phyloP scores from a whole-genome alignment of 1,140 invertebrate genomes.

The Triops longicaudatus region DNA sequence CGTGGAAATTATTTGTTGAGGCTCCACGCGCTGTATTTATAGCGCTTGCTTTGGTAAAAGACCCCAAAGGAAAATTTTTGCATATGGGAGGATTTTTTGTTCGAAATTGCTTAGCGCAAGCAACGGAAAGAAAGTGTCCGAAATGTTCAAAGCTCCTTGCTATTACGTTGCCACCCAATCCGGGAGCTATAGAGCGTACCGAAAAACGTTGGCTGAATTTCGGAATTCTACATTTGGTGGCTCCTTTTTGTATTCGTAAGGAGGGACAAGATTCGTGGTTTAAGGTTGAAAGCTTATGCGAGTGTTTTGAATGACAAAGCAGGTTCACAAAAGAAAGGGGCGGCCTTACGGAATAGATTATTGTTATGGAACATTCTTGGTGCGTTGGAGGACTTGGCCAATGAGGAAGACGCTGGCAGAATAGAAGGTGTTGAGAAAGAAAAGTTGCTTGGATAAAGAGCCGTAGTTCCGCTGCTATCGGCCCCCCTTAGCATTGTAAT shows the following conservation, averaged over 20 bases:
- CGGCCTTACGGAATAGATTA: not conserved
- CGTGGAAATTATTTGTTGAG: no score
- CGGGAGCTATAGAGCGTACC: no score
- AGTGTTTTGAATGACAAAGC: slow-evolving; percentile 12
- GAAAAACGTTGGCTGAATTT: not conserved
- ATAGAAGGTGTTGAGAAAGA: slow-evolving; percentile 5
- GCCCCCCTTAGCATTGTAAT: slow-evolving; percentile 11
- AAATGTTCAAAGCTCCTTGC: no score
- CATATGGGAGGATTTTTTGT: no score
- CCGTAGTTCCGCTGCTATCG: slow-evolving; percentile 10
- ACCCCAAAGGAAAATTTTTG: no score
- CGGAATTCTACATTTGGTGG: not conserved
- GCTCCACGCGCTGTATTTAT: no score
- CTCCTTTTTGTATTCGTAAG: not conserved
- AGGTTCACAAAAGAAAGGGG: not conserved
- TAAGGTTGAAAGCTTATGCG: not conserved
- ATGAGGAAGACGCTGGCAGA: not conserved
- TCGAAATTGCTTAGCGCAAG: no score
- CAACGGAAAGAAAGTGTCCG: no score
- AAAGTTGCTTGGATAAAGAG: not conserved
- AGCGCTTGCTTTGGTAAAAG: no score
- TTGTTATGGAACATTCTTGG: slow-evolving; percentile 5
- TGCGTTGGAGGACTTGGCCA: slow-evolving; percentile 10
- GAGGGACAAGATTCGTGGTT: not conserved
- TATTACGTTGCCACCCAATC: no score